Evolutionary conservation across 2,888 invertebrate genomes (phyloP).

Genomic region (Ctena decussata): DNA sequence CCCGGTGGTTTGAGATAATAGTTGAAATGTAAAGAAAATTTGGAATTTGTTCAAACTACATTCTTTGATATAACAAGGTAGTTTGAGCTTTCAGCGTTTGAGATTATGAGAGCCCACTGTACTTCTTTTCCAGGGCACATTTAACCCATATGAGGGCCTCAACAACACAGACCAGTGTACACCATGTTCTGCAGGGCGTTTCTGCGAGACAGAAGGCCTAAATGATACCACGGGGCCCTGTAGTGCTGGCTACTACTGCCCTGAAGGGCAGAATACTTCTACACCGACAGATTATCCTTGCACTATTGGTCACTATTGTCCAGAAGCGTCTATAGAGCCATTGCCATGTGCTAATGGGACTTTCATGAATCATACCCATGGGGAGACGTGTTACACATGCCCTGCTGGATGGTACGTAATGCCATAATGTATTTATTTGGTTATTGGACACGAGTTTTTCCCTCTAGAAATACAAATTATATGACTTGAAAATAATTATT

Average conservation of each 20-base stretch:
- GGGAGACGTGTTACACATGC: conserved; percentile 80
- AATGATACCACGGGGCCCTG: conserved; percentile 80
- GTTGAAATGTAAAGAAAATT: too few relatives aligned
- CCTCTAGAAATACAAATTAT: too few relatives aligned
- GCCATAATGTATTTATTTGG: too few relatives aligned
- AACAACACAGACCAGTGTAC: conserved; percentile 77
- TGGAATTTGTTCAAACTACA: too few relatives aligned
- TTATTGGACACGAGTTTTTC: too few relatives aligned
- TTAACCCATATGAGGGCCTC: conserved; percentile 82
- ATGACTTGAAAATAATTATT: too few relatives aligned
- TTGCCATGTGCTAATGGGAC: conserved; percentile 84
- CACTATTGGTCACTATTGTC: conserved; percentile 79
- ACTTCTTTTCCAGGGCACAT: conserved; percentile 82
- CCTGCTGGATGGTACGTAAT: conserved; percentile 82
- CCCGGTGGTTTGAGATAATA: too few relatives aligned
- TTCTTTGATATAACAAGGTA: too few relatives aligned
- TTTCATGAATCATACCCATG: conserved; percentile 82
- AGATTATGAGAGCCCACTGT: too few relatives aligned
- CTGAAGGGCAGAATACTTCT: conserved; percentile 79
- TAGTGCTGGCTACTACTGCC: conserved; percentile 84
- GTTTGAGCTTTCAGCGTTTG: too few relatives aligned
- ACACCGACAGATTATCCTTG: conserved; percentile 77
- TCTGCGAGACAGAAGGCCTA: conserved; percentile 77
- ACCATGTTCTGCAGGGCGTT: conserved; percentile 80
- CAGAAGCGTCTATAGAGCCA: conserved; percentile 75